Evolutionary conservation across 1,140 invertebrate species (phyloP), one percentile per base, ranked within the genome.

Genomic region (Chrysomallon squamiferum): DNA sequence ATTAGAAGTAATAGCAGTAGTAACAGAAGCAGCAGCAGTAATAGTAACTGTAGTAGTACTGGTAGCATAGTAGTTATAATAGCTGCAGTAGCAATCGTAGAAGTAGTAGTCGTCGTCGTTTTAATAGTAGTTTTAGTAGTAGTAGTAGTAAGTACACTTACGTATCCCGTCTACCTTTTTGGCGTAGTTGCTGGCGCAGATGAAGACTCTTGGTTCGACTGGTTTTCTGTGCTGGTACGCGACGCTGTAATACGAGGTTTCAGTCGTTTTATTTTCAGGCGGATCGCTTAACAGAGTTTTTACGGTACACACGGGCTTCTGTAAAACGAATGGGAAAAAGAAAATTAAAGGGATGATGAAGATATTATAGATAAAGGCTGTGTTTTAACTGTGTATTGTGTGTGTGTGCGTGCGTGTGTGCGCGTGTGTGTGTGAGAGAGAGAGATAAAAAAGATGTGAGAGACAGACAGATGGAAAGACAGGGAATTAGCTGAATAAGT

Each of bases 231-330:
- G 29, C 18, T 56, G 20, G 29, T 25, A 56, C 29, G 20, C 15
- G 11, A 27, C 29, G 20, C 15, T 22, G 52, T 56, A 56, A 20
- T 18, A 25, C 15, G 52, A 27, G 0, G 52, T 15, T 25, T 20
- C 25, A 5, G 29, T 7, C 15, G 20, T 27, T 9, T 56, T 27
- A 18, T 30, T 29, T 20, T n/a, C 5, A 29, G 52, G 5, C 5
- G 52, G 29, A 25, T 56, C 52, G 4, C 18, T 22, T 29, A 56
- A 56, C 5, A 56, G 52, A 20, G 52, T 56, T 29, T 30, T 20
- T 20, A 56, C 52, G 29, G 52, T 27, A 29, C 52, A 56, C 52
- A 56, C 52, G 15, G 52, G 52, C 29, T 56, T 56, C 52, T 56
- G 29, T 29, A 7, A 15, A n/a, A 27, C 20, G 2, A 52, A 13